Percentiles rank a stretch among this genome's conserved stretches.
phyloP scores from a whole-genome alignment of 2,888 invertebrate genomes.

The Anoplius nigerrimus region DNA sequence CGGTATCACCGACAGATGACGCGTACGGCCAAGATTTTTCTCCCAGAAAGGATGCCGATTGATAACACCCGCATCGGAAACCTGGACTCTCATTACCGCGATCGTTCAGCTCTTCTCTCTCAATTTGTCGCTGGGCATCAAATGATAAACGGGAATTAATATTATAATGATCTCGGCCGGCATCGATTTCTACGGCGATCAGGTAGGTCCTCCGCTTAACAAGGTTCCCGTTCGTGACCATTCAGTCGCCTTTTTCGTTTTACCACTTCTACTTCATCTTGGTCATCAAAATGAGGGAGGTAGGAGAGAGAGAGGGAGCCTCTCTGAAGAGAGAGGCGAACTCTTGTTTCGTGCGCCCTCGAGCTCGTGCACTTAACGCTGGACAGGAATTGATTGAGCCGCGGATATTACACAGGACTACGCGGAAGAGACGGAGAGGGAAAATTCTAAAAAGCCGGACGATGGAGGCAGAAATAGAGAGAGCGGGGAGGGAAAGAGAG shows the following conservation, averaged over 20 bases:
- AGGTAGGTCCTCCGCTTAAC: not conserved
- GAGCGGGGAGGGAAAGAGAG: not conserved
- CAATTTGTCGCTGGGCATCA: too few species aligned
- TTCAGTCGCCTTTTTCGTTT: too few species aligned
- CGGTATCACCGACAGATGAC: conserved; percentile 31
- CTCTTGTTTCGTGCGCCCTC: too few species aligned
- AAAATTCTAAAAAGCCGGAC: not conserved
- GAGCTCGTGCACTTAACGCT: too few species aligned
- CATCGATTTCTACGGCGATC: not conserved
- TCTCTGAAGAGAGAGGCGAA: conserved; percentile 16
- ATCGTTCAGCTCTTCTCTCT: too few species aligned
- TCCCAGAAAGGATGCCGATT: not conserved
- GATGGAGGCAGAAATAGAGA: too few species aligned
- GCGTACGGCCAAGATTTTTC: conserved; percentile 21
- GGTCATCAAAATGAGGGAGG: not conserved
- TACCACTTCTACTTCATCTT: too few species aligned
- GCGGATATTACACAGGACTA: conserved; percentile 6
- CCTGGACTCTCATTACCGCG: too few species aligned
- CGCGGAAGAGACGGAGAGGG: conserved; percentile 9
- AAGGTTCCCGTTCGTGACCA: too few species aligned
- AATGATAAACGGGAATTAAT: too few species aligned
- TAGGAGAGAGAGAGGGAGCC: conserved; percentile 18
- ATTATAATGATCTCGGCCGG: too few species aligned
- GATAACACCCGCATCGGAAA: too few species aligned
- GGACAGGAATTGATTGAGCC: not conserved